Evolutionary conservation across 2,888 invertebrate species (phyloP).

Genomic region (Epinotia nisella): DNA sequence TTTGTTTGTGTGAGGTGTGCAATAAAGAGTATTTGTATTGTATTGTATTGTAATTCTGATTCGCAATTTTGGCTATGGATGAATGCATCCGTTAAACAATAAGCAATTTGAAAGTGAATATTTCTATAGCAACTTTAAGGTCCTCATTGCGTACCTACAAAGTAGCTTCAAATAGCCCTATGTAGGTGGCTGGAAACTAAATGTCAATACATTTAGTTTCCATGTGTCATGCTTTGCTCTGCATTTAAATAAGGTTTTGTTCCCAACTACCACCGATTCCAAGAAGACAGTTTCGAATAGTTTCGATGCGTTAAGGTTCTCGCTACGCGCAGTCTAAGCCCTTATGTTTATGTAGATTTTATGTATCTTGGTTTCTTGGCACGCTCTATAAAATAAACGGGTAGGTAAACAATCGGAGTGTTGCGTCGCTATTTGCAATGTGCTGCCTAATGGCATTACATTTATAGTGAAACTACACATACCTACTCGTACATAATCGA

Average conservation of each 20-base stretch:
- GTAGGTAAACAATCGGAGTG: constrained; percentile 29
- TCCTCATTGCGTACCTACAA: neutral
- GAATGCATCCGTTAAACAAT: constrained; percentile 5
- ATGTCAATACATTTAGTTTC: constrained; percentile 4
- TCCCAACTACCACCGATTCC: constrained; percentile 16
- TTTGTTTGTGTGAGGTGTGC: too few relatives aligned
- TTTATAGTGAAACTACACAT: constrained; percentile 14
- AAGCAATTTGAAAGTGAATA: constrained; percentile 20
- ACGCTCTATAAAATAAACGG: constrained; percentile 15
- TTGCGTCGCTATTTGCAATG: constrained; percentile 22
- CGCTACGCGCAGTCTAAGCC: neutral
- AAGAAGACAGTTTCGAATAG: constrained; percentile 21
- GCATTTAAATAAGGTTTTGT: constrained; percentile 21
- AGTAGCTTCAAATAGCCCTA: neutral
- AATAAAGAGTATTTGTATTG: too few relatives aligned
- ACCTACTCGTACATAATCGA: neutral
- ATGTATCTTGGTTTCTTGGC: constrained; percentile 5
- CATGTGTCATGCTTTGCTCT: constrained; percentile 2
- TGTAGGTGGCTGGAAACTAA: neutral
- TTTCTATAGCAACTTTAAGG: constrained; percentile 20
- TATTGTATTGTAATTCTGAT: constrained; percentile 16
- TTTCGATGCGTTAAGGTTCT: constrained; percentile 31
- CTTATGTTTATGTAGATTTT: constrained; percentile 31
- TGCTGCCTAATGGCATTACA: constrained; percentile 10
- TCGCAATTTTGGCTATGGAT: constrained; percentile 18